These are phyloP conservation scores for Chinchilla lanigera DNA, from an alignment of 2,113 vertebrate genomes.

Conservation along the genomic window DNA sequence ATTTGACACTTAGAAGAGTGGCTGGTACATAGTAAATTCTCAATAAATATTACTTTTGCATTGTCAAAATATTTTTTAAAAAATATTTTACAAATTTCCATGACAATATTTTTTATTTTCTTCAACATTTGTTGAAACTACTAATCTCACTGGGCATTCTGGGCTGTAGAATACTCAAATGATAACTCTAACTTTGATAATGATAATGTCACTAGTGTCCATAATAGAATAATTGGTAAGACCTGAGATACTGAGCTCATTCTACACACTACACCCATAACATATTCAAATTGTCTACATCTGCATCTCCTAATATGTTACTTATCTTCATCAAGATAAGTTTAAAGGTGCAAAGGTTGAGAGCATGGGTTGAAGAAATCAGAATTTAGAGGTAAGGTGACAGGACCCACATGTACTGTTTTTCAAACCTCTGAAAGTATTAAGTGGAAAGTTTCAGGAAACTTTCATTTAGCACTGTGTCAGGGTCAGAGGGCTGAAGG, in stretches of 20 bases:
- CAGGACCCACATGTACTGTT: not conserved
- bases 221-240: not conserved
- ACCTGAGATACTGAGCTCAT: constrained; percentile 1
- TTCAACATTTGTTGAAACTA: constrained; percentile 42
- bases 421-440: not conserved
- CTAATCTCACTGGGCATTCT: not conserved
- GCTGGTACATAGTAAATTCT: not conserved
- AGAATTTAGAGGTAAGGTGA: not conserved
- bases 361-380: not conserved
- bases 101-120: constrained; percentile 17
- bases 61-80: constrained; percentile 32
- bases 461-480: not conserved
- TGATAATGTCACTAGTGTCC: not conserved
- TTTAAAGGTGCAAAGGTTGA: not conserved
- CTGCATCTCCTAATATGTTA: not conserved
- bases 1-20: not conserved
- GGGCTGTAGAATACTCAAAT: not conserved
- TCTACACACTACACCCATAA: not conserved
- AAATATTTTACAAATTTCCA: constrained; percentile 20
- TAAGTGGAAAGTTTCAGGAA: constrained; percentile 23
- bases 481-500: not conserved
- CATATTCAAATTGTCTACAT: not conserved
- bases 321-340: not conserved
- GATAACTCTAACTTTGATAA: constrained; percentile 40
- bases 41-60: constrained; percentile 28